Evolutionary conservation across 2,797 vertebrate species (phyloP).

Genomic region (Ctenosaura bakeri): DNA sequence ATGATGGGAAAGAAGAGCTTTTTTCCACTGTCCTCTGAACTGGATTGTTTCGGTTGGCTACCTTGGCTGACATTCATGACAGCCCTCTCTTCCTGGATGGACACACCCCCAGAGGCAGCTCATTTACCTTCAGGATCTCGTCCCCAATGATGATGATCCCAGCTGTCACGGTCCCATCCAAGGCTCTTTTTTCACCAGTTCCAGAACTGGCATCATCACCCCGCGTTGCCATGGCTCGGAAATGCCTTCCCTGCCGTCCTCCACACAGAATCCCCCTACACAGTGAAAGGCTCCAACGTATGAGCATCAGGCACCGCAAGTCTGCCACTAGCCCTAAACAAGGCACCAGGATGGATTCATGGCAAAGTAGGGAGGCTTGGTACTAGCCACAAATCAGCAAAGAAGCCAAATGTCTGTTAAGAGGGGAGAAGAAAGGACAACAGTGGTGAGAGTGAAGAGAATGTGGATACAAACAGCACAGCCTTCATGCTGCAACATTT

Average conservation of each 20-base stretch:
- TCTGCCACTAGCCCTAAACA: slow-evolving; percentile 55
- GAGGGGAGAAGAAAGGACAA: background rate
- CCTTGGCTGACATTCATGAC: too few relatives aligned
- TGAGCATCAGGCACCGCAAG: slow-evolving; percentile 13
- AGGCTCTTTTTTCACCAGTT: slow-evolving; percentile 22
- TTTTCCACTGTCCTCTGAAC: too few relatives aligned
- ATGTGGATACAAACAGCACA: background rate
- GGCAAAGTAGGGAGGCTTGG: background rate
- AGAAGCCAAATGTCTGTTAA: background rate
- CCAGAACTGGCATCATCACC: slow-evolving; percentile 6
- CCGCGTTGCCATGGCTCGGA: slow-evolving; percentile 61
- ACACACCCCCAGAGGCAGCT: too few relatives aligned
- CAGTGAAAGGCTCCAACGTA: slow-evolving; percentile 55
- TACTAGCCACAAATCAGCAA: background rate
- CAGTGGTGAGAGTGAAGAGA: too few relatives aligned
- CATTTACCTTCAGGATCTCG: slow-evolving; percentile 94
- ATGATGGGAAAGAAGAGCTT: too few relatives aligned
- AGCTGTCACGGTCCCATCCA: slow-evolving; percentile 82
- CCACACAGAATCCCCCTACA: slow-evolving; percentile 53
- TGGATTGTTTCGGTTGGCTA: too few relatives aligned
- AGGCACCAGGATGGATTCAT: slow-evolving; percentile 4
- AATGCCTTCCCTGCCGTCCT: background rate
- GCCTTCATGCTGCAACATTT: background rate
- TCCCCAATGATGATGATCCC: slow-evolving; percentile 95
- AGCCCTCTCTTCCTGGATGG: background rate